Evolutionary conservation across 2,797 vertebrate genomes (phyloP), one percentile per base, ranked within the genome.

Genomic region (Thalassophryne amazonica): DNA sequence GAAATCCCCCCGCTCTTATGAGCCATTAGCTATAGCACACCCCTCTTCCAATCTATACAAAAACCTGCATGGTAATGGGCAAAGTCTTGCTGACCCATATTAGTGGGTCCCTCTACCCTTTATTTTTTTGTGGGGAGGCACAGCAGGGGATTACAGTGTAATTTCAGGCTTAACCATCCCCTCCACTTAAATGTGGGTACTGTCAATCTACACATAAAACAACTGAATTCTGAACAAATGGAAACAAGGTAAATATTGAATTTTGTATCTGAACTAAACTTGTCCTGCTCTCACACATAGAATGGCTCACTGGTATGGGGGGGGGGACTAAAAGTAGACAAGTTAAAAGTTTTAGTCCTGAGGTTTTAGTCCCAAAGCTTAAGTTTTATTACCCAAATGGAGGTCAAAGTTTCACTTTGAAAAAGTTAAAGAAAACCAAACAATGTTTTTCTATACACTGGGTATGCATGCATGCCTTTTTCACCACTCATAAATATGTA

Each of bases 61-160:
- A 73, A 74, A 65, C 91, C 78, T 69, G 88, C 84, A 89, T 89
- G 81, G 86, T 79, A 84, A 91, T 79, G 50, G 76, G 68, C 74
- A 80, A 87, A 86, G 85, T 69, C 39, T 86, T 84, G 67, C 70
- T 86, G 79, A 88, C 84, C 81, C 75, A 85, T 78, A 85, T 85
- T 65, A 37, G 12, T 17, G 36, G 69, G 60, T 70, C 12, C 47
- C 65, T 38, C 28, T 63, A 73, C 78, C 29, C 40, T 57, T 63
- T 20, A 67, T 41, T 42, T 13, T 24, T 42, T 54, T 43, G 51
- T 35, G 34, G 24, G 35, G 32, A 53, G 49, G 35, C 55, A n/a
- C n/a, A n/a, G n/a, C n/a, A n/a, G n/a, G 49, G 60, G 42, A 74
- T 75, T 74, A 69, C 37, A 40, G 34, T 46, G 46, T 68, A 41